Evolutionary conservation across 2,888 invertebrate species (phyloP).

Genomic region (Drosophila suboccidentalis): DNA sequence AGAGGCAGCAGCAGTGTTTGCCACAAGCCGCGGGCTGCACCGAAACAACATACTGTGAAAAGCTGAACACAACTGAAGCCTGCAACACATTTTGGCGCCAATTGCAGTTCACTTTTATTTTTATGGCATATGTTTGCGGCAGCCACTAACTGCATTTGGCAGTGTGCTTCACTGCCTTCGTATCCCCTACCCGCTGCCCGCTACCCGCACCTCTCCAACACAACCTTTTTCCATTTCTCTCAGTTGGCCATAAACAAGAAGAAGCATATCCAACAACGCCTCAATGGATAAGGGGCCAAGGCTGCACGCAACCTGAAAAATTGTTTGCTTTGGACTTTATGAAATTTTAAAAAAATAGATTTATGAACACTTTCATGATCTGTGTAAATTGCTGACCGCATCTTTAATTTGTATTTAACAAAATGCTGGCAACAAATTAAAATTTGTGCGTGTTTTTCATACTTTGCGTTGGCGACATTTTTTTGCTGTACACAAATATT

Average conservation of each 20-base stretch:
- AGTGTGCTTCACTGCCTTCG: slow-evolving; percentile 38
- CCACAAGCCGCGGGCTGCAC: slow-evolving; percentile 22
- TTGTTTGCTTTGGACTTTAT: slow-evolving; percentile 32
- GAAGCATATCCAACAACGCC: slow-evolving; percentile 4
- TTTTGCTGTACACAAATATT: slow-evolving; percentile 22
- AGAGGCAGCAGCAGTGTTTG: slow-evolving; percentile 6
- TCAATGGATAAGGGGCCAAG: slow-evolving; percentile 43
- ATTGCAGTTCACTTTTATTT: slow-evolving; percentile 57
- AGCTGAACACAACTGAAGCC: slow-evolving; percentile 1
- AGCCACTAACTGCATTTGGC: slow-evolving; percentile 65
- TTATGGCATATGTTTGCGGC: slow-evolving; percentile 51
- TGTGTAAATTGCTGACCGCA: slow-evolving; percentile 45
- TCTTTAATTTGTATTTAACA: slow-evolving; percentile 46
- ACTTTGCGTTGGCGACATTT: slow-evolving; percentile 48
- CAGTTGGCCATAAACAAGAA: slow-evolving; percentile 30
- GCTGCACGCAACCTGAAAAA: slow-evolving; percentile 30
- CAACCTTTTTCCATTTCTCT: slow-evolving; percentile 17
- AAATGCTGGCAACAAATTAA: slow-evolving; percentile 57
- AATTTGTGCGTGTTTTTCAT: slow-evolving; percentile 59
- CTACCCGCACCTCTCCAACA: not conserved
- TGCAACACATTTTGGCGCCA: slow-evolving; percentile 53
- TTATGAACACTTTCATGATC: slow-evolving; percentile 50
- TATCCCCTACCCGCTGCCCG: not conserved
- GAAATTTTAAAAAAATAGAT: slow-evolving; percentile 34
- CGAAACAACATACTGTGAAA: slow-evolving; percentile 2